A percentile compares a stretch with the other conserved stretches of the same genome.
Conservation (phyloP, 2,888 invertebrate species). For the Ctenicera cuprea region DNA sequence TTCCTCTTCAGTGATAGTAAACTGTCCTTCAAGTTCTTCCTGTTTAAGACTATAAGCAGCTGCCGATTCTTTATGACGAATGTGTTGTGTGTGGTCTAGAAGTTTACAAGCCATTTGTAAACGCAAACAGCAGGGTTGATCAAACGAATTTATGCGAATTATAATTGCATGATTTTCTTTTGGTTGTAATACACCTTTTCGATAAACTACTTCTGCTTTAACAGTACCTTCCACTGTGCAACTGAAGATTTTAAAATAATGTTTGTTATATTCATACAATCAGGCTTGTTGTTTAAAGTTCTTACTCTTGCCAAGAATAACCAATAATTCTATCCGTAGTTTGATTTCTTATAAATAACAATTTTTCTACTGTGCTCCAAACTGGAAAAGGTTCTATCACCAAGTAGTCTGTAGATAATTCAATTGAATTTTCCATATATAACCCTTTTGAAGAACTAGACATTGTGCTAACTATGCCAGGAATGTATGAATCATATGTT, state of each 20-base stretch:
- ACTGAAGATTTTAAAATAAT: slow-evolving; percentile 57
- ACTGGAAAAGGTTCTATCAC: slow-evolving; percentile 64
- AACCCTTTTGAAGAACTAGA: neutral
- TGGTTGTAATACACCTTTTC: slow-evolving; percentile 68
- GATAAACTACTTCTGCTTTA: slow-evolving; percentile 61
- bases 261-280: neutral
- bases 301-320: slow-evolving; percentile 70
- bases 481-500: neutral
- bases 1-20: slow-evolving; percentile 70
- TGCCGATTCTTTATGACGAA: slow-evolving; percentile 66
- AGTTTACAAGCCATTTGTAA: slow-evolving; percentile 68
- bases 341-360: slow-evolving; percentile 71
- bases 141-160: slow-evolving; percentile 66
- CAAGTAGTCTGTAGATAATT: slow-evolving; percentile 69
- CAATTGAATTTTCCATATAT: slow-evolving; percentile 57
- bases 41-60: slow-evolving; percentile 58
- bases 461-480: neutral
- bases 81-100: slow-evolving; percentile 67
- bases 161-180: slow-evolving; percentile 66
- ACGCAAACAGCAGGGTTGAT: slow-evolving; percentile 64
- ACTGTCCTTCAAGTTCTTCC: slow-evolving; percentile 66
- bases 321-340: slow-evolving; percentile 65
- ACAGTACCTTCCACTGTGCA: slow-evolving; percentile 63
- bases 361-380: slow-evolving; percentile 64
- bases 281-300: no score